Evolutionary conservation across 2,888 invertebrate species (phyloP), one percentile per base, ranked within the genome.

Genomic region (Andrena hattorfiana): DNA sequence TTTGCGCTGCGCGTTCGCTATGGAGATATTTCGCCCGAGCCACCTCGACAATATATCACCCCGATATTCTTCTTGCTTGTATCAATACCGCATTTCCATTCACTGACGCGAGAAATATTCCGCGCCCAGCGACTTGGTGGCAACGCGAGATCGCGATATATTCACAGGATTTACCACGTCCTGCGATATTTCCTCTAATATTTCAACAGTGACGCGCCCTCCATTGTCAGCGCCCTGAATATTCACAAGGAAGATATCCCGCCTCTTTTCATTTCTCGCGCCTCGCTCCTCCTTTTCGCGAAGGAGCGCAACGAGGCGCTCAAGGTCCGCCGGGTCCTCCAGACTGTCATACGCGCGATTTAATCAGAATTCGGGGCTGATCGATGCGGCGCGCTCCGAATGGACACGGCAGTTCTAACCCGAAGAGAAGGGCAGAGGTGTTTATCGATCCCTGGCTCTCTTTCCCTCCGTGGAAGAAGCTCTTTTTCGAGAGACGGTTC

Each of bases 371-470:
- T 49, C 56, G 23, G 28, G 48, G 23, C 30, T 28, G 73, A 75
- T 75, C 60, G 70, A 71, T 63, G 66, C 62, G 60, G 56, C 59
- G 54, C 16, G 16, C 35, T 35, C 42, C 32, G 48, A 20, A n/a
- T 54, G 16, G 66, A 70, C 63, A 83, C 35, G 68, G 23, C 6
- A 10, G 23, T 62, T 35, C 28, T 2, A 23, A 10, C 13, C 28
- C 20, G n/a, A 30, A 23, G 32, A 28, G 35, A 7, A 35, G 54
- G 56, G 62, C 20, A 67, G 56, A 23, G 32, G 6, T 20, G 59
- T 51, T 54, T 71, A 83, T 84, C 76, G 85, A 85, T 85, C 76
- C 60, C 2, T 7, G 62, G 68, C 10, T 42, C 64, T 42, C 30
- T 30, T 26, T 54, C 56, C 23, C 32, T 0, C n/a, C 26, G 70